Base-by-base conservation (phyloP, 1,140 invertebrate genomes). In the Calycopis cecrops region DNA sequence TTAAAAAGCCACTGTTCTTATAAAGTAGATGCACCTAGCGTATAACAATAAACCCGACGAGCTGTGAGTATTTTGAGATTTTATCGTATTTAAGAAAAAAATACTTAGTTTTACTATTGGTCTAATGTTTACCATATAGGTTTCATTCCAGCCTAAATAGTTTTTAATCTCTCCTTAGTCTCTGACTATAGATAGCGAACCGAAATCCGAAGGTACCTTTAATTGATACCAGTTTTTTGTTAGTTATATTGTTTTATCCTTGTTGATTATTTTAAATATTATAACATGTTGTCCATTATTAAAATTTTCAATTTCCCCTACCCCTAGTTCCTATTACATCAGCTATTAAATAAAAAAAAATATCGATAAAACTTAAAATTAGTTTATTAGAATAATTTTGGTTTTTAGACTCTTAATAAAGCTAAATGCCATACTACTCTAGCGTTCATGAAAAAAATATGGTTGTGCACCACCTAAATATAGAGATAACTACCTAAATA, bases 41-140 rank as follows among this genome's bases (percentile, higher is more conserved):
- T 84, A 79, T 78, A 76, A 81, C 80, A 87, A 85, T 87, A 84
- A 86, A 85, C 74, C 81, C 82, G 82, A 87, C 69, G 84, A 87
- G 84, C 84, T 87, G 84, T 87, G 84, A 87, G 73, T 79, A 83
- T 85, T 87, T 84, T 84, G 84, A 87, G 84, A 87, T 87, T 87
- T 87, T 85, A 87, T 85, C 81, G 81, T 85, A 78, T 79, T 79
- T 85, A 87, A 84, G 80, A 78, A 70, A 78, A 77, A 76, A 77
- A 73, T 73, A 77, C 74, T 83, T 84, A 83, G 72, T 78, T 84
- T 76, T 73, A 76, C 73, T 77, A 79, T 81, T 74, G 70, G 80
- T 81, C 76, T 75, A 76, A 76, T 64, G 63, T 76, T 74, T 71
- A 79, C 65, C 70, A 58, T 73, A 73, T 75, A 79, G 67, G 75